Evolutionary conservation across 2,888 invertebrate genomes (phyloP).

Genomic region (Prosapia bicincta): DNA sequence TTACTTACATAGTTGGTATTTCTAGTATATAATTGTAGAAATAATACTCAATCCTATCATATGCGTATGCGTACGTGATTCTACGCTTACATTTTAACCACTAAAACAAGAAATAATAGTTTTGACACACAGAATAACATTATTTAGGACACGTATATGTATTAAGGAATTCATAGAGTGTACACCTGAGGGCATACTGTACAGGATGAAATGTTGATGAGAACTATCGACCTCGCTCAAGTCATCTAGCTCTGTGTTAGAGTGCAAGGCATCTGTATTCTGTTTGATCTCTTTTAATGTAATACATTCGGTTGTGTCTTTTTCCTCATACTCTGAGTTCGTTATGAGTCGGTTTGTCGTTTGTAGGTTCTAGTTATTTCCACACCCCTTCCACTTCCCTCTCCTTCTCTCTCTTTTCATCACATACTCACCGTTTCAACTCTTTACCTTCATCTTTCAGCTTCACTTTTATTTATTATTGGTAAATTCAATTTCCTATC

Average conservation of each 20-base stretch:
- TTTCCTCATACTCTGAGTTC: conserved; percentile 15
- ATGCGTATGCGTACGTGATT: too few relatives aligned
- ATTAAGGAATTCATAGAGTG: neutral
- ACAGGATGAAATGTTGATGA: conserved; percentile 1
- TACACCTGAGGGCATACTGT: neutral
- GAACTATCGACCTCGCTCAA: neutral
- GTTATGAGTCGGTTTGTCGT: neutral
- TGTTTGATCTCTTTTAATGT: conserved; percentile 33
- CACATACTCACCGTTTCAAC: neutral
- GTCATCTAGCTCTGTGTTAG: neutral
- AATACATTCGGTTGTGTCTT: conserved; percentile 26
- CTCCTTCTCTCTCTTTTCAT: too few relatives aligned
- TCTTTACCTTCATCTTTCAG: neutral
- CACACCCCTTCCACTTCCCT: neutral
- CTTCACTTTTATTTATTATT: neutral
- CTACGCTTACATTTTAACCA: too few relatives aligned
- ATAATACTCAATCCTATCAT: too few relatives aligned
- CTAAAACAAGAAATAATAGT: too few relatives aligned
- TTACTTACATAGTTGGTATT: too few relatives aligned
- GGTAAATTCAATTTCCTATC: conserved; percentile 29
- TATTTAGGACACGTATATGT: too few relatives aligned
- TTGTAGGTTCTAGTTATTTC: neutral
- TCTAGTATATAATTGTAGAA: too few relatives aligned
- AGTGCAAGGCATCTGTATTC: conserved; percentile 17
- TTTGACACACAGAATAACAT: too few relatives aligned